Evolutionary conservation across 2,888 invertebrate species (phyloP).

Genomic region (Platerodrilus igneus): DNA sequence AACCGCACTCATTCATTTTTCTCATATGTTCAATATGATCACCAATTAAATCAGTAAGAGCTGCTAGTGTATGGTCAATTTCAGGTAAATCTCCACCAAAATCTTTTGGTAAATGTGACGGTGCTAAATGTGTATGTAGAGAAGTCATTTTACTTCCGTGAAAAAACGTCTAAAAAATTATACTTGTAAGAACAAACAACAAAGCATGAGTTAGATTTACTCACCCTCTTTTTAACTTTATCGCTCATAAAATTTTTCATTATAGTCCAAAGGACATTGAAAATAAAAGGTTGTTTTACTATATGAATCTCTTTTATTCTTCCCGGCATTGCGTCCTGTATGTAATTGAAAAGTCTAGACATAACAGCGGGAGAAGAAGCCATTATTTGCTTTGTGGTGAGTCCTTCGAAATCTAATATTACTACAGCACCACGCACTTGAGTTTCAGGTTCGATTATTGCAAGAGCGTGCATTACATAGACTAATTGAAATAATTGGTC

Average conservation of each 20-base stretch:
- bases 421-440: constrained; percentile 78
- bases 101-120: constrained; percentile 66
- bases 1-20: constrained; percentile 66
- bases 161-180: constrained; percentile 64
- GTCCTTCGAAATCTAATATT: constrained; percentile 76
- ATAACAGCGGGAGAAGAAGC: constrained; percentile 71
- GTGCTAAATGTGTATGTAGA: constrained; percentile 66
- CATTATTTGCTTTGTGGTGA: constrained; percentile 71
- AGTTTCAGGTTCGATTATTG: constrained; percentile 71
- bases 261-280: constrained; percentile 78
- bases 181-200: too few species aligned
- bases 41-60: constrained; percentile 71
- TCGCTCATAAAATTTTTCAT: constrained; percentile 79
- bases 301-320: constrained; percentile 81
- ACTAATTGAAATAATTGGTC: constrained; percentile 76
- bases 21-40: constrained; percentile 61
- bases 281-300: constrained; percentile 78
- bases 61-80: constrained; percentile 70
- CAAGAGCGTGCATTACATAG: constrained; percentile 74
- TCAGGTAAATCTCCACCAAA: constrained; percentile 71
- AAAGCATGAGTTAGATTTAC: too few species aligned
- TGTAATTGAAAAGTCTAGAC: constrained; percentile 70
- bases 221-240: constrained; percentile 71
- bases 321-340: constrained; percentile 83
- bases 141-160: constrained; percentile 76